A percentile compares a stretch with the other conserved stretches of the same genome.
Evolutionary conservation across 2,113 vertebrate genomes (phyloP).

Genomic region (Cavia aperea): DNA sequence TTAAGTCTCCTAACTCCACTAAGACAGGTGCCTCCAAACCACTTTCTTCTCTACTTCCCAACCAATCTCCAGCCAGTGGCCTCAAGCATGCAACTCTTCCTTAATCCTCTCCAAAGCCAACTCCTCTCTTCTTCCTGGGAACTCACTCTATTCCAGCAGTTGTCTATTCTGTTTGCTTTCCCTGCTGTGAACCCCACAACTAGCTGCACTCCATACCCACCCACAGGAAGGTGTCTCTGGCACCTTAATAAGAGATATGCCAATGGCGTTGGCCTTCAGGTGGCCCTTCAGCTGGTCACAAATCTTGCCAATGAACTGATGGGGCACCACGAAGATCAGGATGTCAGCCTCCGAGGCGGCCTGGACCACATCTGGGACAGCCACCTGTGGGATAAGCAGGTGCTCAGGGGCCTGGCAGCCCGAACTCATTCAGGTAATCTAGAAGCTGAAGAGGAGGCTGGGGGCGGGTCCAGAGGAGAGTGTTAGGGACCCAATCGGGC

Average conservation of each 20-base stretch:
- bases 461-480: no score
- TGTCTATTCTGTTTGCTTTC: neutral
- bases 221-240: neutral
- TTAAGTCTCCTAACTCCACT: neutral
- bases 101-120: neutral
- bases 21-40: neutral
- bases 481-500: neutral
- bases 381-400: slow-evolving; percentile 76
- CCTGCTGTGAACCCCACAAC: neutral
- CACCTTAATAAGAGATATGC: slow-evolving; percentile 98
- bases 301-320: slow-evolving; percentile 89
- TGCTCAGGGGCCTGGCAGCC: neutral
- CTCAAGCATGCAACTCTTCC: neutral
- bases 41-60: neutral
- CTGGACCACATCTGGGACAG: slow-evolving; percentile 88
- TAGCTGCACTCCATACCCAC: neutral
- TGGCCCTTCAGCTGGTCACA: slow-evolving; percentile 93
- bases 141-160: accelerated
- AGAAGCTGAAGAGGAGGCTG: neutral
- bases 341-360: slow-evolving; percentile 86
- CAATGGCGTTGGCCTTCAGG: slow-evolving; percentile 85
- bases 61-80: neutral
- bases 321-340: slow-evolving; percentile 94
- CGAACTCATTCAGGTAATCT: neutral
- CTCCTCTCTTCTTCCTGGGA: neutral